These are phyloP conservation scores for Carassius gibelio DNA, from an alignment of 2,113 vertebrate genomes.

Conservation along the genomic window DNA sequence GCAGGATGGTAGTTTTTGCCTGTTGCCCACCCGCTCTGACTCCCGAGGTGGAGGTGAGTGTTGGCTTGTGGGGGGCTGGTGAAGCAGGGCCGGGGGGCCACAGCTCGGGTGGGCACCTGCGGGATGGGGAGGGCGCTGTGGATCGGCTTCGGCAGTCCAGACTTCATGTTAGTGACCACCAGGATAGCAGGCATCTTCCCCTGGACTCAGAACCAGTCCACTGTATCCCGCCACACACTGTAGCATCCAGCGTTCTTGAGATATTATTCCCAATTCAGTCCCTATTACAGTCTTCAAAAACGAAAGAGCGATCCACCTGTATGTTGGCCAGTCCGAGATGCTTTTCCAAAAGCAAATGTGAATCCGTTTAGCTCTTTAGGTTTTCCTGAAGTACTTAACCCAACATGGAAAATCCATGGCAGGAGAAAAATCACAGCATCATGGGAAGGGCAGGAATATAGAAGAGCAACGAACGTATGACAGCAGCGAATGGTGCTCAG, in stretches of 20 bases:
- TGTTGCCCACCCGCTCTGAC: conserved; percentile 66
- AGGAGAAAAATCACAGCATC: neutral
- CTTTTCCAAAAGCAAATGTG: neutral
- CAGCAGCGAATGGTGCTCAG: conserved; percentile 57
- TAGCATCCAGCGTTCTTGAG: conserved; percentile 21
- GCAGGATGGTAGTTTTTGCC: conserved; percentile 67
- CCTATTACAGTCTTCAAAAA: neutral
- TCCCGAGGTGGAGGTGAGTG: conserved; percentile 51
- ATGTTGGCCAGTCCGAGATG: neutral
- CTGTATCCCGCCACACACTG: neutral
- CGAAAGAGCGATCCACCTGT: neutral
- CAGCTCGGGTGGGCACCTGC: conserved; percentile 80
- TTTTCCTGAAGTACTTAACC: neutral
- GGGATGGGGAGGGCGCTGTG: conserved; percentile 92
- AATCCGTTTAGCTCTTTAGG: neutral
- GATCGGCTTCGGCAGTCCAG: conserved; percentile 94
- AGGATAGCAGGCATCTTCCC: conserved; percentile 96
- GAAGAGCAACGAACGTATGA: conserved; percentile 48
- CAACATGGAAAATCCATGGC: neutral
- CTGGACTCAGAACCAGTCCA: conserved; percentile 54
- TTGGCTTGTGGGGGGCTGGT: neutral
- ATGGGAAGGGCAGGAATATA: conserved; percentile 46
- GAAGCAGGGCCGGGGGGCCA: conserved; percentile 78
- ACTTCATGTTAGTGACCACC: conserved; percentile 96
- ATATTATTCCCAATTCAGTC: neutral